Percentiles rank a stretch among this genome's conserved stretches.
phyloP scores from a whole-genome alignment of 2,113 vertebrate species.

The Melanostigma gelatinosum region DNA sequence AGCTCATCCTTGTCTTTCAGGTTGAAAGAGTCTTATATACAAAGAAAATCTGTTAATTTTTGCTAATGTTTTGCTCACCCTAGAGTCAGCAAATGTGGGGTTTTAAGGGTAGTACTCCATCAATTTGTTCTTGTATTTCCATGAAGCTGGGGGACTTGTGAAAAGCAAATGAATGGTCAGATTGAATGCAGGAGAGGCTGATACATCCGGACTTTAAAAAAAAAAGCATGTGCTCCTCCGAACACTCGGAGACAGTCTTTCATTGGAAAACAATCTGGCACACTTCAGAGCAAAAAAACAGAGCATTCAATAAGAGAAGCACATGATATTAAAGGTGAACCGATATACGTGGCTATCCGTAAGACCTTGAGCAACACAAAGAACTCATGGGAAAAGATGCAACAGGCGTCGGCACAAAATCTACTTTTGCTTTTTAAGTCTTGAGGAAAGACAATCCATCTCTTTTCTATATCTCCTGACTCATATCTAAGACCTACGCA shows the following conservation, averaged over 20 bases:
- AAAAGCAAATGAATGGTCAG: not conserved
- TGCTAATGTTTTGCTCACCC: too few species aligned
- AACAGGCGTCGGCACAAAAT: not conserved
- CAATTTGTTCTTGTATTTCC: not conserved
- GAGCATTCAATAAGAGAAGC: not conserved
- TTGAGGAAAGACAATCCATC: not conserved
- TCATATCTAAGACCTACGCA: not conserved
- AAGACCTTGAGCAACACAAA: not conserved
- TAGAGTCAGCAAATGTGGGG: too few species aligned
- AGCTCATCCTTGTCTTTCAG: not conserved
- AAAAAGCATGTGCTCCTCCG: not conserved
- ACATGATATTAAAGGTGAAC: slow-evolving; percentile 17
- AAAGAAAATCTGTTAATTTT: too few species aligned
- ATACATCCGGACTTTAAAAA: not conserved
- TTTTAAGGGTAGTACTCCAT: too few species aligned
- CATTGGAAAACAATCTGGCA: slow-evolving; percentile 8
- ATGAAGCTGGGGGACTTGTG: not conserved
- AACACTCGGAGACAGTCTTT: slow-evolving; percentile 2
- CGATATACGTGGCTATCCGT: slow-evolving; percentile 1
- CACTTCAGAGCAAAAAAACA: not conserved
- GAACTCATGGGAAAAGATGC: not conserved
- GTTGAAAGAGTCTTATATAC: not conserved
- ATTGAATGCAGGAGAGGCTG: not conserved
- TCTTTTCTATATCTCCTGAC: not conserved
- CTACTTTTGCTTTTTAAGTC: not conserved